phyloP scores from a whole-genome alignment of 1,140 invertebrate genomes.

The Procambarus clarkii region DNA sequence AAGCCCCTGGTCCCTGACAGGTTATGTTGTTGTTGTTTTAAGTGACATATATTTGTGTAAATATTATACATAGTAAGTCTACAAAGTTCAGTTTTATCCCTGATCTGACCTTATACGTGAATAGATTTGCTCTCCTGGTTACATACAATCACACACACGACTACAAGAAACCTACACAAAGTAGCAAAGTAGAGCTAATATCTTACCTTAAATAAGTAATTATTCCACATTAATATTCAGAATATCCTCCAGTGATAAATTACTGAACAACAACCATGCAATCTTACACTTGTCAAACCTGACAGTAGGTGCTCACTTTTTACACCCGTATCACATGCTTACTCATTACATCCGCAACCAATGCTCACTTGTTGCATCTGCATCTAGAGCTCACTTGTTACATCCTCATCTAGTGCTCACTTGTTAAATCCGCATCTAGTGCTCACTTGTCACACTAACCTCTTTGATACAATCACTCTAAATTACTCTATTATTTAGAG shows the following conservation, averaged over 20 bases:
- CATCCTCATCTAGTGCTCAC: no score
- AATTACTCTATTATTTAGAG: not conserved
- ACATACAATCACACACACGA: not conserved
- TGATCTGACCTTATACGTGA: not conserved
- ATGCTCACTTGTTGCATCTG: no score
- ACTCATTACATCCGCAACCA: no score
- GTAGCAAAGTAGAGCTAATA: not conserved
- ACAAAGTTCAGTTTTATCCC: not conserved
- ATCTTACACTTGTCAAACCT: not conserved
- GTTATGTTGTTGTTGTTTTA: not conserved
- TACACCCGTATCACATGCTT: no score
- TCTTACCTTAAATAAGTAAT: not conserved
- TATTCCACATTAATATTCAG: not conserved
- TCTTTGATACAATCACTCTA: not conserved
- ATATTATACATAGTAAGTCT: not conserved
- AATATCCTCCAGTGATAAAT: not conserved
- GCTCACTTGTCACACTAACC: not conserved
- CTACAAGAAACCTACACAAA: conserved; percentile 1
- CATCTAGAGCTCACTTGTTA: no score
- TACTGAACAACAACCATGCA: not conserved
- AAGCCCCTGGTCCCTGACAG: not conserved
- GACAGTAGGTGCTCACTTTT: not conserved
- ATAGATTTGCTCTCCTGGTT: not conserved
- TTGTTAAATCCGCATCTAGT: not conserved
- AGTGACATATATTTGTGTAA: not conserved